Percentiles rank a stretch among this genome's conserved stretches.
Evolutionary conservation across 2,113 vertebrate genomes (phyloP).

Genomic region (Phalacrocorax aristotelis): DNA sequence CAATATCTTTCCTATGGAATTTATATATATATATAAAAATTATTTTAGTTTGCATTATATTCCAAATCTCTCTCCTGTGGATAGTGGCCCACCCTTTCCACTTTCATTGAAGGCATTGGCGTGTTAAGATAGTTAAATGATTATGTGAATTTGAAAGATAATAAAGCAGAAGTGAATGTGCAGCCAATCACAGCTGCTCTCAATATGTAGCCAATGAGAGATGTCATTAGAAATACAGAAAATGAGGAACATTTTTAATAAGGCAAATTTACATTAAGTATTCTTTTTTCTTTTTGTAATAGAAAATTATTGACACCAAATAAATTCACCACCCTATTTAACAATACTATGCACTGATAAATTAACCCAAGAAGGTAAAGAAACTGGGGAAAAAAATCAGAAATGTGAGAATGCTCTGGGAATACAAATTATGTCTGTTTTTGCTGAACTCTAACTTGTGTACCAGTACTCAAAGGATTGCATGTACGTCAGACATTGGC

Average conservation of each 20-base stretch:
- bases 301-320: neutral
- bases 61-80: neutral
- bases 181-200: conserved; percentile 6
- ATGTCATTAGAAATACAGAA: neutral
- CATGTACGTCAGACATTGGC: accelerated
- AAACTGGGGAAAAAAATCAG: neutral
- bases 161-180: neutral
- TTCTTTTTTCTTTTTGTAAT: neutral
- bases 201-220: neutral
- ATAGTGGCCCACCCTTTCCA: neutral
- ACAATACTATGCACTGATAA: too few relatives aligned
- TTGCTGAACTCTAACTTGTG: neutral
- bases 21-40: neutral
- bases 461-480: neutral
- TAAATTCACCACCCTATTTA: too few relatives aligned
- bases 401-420: neutral
- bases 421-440: neutral
- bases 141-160: conserved; percentile 38
- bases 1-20: neutral
- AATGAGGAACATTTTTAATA: neutral
- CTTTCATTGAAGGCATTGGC: neutral
- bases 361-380: neutral
- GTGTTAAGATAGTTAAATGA: conserved; percentile 46
- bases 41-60: conserved; percentile 33
- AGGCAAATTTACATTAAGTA: neutral